These are phyloP conservation scores for Cyclopterus lumpus DNA, from an alignment of 2,797 vertebrate genomes.

Conservation along the genomic window DNA sequence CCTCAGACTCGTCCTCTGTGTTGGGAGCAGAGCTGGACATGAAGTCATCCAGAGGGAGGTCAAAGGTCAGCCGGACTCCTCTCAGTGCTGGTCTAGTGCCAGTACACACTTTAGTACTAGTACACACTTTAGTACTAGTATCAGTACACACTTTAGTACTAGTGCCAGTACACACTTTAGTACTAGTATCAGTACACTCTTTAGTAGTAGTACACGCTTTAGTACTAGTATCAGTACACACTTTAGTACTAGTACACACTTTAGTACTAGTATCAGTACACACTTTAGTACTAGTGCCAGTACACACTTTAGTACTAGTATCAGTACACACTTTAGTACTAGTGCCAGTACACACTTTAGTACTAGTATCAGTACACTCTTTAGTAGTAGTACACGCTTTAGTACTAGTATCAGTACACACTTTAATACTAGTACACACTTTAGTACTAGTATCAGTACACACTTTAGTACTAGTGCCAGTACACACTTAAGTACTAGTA, in stretches of 20 bases:
- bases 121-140: background rate
- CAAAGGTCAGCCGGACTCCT: constrained; percentile 72
- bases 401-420: background rate
- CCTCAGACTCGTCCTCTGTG: constrained; percentile 58
- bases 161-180: background rate
- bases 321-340: too few relatives aligned
- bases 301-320: too few relatives aligned
- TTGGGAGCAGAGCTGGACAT: constrained; percentile 74
- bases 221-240: background rate
- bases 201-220: background rate
- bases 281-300: background rate
- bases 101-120: background rate
- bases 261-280: background rate
- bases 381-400: too few relatives aligned
- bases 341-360: background rate
- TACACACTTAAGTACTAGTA: background rate
- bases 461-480: background rate
- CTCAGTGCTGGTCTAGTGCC: background rate
- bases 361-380: too few relatives aligned
- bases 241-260: too few relatives aligned
- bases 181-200: background rate
- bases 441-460: background rate
- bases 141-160: too few relatives aligned
- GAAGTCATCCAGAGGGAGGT: constrained; percentile 76
- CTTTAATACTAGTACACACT: background rate